Conservation (phyloP, 30 jellyfish, hydroid and myxozoan species). For the Sanderia malayensis region DNA sequence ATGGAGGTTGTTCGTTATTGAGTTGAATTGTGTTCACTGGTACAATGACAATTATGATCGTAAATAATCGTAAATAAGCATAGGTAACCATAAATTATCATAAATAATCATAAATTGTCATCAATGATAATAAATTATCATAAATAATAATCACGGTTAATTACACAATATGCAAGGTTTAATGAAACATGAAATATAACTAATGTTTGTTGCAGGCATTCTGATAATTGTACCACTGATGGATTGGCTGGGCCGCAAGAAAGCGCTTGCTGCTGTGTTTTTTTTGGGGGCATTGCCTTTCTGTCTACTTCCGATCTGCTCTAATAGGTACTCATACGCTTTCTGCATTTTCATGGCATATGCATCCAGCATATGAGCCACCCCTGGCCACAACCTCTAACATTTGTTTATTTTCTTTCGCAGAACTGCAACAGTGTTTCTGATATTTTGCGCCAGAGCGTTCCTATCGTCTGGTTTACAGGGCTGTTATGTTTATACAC, state of each 20-base stretch:
- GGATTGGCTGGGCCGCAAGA: slow-evolving; percentile 78
- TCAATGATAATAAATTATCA: too few relatives aligned
- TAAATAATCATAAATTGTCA: too few relatives aligned
- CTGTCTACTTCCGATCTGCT: slow-evolving; percentile 60
- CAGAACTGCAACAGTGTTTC: slow-evolving; percentile 65
- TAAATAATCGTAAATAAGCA: too few relatives aligned
- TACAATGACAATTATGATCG: too few relatives aligned
- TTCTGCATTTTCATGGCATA: background rate
- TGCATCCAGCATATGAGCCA: too few relatives aligned
- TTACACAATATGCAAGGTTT: too few relatives aligned
- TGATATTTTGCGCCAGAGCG: slow-evolving; percentile 88
- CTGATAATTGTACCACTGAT: slow-evolving; percentile 46
- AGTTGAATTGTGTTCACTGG: too few relatives aligned
- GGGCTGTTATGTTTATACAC: slow-evolving; percentile 92
- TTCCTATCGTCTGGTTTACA: slow-evolving; percentile 84
- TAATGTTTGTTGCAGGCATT: slow-evolving; percentile 58
- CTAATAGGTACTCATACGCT: slow-evolving; percentile 57
- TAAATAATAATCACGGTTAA: too few relatives aligned
- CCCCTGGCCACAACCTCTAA: background rate
- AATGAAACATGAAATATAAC: too few relatives aligned
- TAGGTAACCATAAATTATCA: too few relatives aligned
- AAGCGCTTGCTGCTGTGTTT: slow-evolving; percentile 60
- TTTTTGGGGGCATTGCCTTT: slow-evolving; percentile 50
- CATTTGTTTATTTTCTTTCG: too few relatives aligned
- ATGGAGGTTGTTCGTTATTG: too few relatives aligned